These are phyloP conservation scores for Scaptomyza pallida DNA, from an alignment of 1,140 invertebrate genomes.

Conservation along the genomic window DNA sequence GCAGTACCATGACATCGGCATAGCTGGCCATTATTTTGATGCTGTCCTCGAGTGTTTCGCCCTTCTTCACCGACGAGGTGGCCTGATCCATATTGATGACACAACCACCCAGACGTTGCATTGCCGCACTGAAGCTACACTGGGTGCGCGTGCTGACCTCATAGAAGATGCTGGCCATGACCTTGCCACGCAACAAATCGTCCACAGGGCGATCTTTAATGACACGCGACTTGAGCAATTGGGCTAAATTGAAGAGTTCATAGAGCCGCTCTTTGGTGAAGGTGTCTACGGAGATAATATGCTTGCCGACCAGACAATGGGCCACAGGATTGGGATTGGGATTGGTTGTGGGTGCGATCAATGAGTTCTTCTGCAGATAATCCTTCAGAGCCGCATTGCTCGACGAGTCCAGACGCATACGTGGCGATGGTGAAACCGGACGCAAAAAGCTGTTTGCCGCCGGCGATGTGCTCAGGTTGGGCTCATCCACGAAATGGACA, in stretches of 20 bases:
- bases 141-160: constrained; percentile 98
- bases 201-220: constrained; percentile 93
- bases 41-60: constrained; percentile 97
- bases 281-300: constrained; percentile 93
- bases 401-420: constrained; percentile 86
- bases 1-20: constrained; percentile 95
- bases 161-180: constrained; percentile 98
- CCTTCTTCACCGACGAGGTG: constrained; percentile 97
- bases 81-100: constrained; percentile 95
- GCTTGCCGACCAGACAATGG: constrained; percentile 89
- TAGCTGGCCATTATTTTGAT: constrained; percentile 94
- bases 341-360: constrained; percentile 31
- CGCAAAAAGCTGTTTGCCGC: constrained; percentile 56
- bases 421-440: constrained; percentile 81
- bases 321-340: constrained; percentile 66
- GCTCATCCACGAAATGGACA: constrained; percentile 86
- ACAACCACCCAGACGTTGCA: constrained; percentile 96
- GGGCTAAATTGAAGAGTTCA: constrained; percentile 97
- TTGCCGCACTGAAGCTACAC: constrained; percentile 97
- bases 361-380: constrained; percentile 80
- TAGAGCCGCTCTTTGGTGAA: constrained; percentile 96
- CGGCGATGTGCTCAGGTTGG: constrained; percentile 11
- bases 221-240: constrained; percentile 92
- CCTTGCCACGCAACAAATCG: constrained; percentile 95
- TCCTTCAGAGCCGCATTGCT: constrained; percentile 84